These are phyloP conservation scores for Aphrocallistes beatrix DNA, from an alignment of 37 sponge, comb jelly and placozoan species.

Conservation along the genomic window DNA sequence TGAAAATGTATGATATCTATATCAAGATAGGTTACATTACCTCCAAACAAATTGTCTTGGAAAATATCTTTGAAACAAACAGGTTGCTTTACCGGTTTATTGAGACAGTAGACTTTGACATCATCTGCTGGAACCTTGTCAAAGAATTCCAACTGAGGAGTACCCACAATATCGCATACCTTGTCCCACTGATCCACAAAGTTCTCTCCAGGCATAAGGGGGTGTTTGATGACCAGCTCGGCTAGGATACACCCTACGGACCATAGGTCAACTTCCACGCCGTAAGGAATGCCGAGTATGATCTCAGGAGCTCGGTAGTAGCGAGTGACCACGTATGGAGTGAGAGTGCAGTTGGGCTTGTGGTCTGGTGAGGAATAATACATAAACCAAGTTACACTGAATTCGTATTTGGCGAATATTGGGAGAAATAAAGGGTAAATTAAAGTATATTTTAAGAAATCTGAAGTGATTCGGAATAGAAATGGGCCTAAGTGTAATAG, in stretches of 20 bases:
- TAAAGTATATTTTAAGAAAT: too few relatives aligned
- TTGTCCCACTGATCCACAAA: conserved; percentile 16
- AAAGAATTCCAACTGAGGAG: neutral
- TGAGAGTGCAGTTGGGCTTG: neutral
- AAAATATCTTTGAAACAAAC: neutral
- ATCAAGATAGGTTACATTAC: too few relatives aligned
- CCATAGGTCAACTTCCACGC: conserved; percentile 1
- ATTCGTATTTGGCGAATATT: neutral
- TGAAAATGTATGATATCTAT: too few relatives aligned
- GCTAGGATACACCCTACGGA: conserved; percentile 4
- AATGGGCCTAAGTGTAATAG: too few relatives aligned
- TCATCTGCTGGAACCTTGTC: neutral
- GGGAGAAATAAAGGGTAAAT: neutral
- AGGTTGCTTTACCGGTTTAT: neutral
- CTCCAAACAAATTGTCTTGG: neutral
- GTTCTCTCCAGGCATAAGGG: neutral
- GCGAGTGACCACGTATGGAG: neutral
- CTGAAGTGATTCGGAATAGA: too few relatives aligned
- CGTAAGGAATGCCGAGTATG: neutral
- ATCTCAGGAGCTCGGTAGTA: neutral
- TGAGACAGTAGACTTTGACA: neutral
- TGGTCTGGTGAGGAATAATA: neutral
- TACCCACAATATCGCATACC: conserved; percentile 14
- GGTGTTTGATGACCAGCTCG: neutral
- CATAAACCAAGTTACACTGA: neutral